phyloP scores from a whole-genome alignment of 2,888 invertebrate species.

The Neuroscelio doddi region DNA sequence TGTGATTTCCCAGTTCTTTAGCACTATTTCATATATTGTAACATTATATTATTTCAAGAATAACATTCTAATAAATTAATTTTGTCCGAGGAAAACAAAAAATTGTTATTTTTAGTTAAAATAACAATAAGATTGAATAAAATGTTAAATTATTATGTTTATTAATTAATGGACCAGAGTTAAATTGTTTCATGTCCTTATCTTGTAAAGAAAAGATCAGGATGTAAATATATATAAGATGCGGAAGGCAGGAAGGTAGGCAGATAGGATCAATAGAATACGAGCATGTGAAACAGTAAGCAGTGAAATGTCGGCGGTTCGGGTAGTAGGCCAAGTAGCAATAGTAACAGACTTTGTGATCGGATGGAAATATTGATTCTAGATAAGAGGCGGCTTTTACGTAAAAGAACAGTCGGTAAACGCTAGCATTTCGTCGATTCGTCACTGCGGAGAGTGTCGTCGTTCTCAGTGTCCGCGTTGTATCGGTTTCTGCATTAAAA shows the following conservation, averaged over 20 bases:
- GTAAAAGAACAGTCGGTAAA: conserved; percentile 57
- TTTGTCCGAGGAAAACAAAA: too few species aligned
- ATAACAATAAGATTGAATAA: too few species aligned
- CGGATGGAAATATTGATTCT: conserved; percentile 68
- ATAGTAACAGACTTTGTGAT: conserved; percentile 58
- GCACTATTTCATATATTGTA: too few species aligned
- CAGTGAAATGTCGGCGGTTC: conserved; percentile 55
- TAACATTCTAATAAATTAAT: too few species aligned
- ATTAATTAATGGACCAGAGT: conserved; percentile 19
- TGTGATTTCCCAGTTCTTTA: too few species aligned
- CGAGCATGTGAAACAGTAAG: conserved; percentile 37
- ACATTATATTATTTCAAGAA: too few species aligned
- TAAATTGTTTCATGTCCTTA: conserved; percentile 17
- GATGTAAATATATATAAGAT: conserved; percentile 33
- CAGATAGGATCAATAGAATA: conserved; percentile 56
- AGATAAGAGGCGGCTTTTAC: conserved; percentile 54
- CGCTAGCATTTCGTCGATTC: conserved; percentile 44
- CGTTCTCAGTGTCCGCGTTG: conserved; percentile 1
- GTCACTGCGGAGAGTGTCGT: conserved; percentile 22
- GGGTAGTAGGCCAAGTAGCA: conserved; percentile 62
- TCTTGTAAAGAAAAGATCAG: conserved; percentile 21
- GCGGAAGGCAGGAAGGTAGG: too few species aligned
- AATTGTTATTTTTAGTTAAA: too few species aligned
- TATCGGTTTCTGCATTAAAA: neutral
- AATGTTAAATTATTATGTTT: too few species aligned